Evolutionary conservation across 2,797 vertebrate species (phyloP), one percentile per base, ranked within the genome.

Genomic region (Danio aesculapii): DNA sequence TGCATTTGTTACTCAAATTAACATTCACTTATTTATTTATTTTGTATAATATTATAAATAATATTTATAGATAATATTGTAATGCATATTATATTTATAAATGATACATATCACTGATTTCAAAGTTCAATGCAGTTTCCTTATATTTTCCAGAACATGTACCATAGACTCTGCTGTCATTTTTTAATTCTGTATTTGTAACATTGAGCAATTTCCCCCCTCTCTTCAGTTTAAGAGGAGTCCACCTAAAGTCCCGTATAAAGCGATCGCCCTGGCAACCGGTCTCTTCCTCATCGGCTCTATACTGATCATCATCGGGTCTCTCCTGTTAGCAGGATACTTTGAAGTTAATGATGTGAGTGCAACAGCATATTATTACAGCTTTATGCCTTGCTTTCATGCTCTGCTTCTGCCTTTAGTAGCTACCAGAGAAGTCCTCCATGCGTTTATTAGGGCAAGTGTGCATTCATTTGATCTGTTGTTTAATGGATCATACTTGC

Each of bases 201-300:
- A 57, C 66, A 59, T 50, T 75, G 9, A 57, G 13, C 14, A 21
- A 11, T 70, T 13, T 30, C 30, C 30, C 46, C 46, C 67, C 47
- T 13, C 50, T 46, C 63, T 61, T 46, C 52, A 99, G 98, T 99
- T 99, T 90, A 99, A 99, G 93, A 97, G 88, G 90, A 97, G 95
- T 82, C 97, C 97, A 14, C 97, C 98, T 30, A 98, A 97, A 91
- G 95, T 99, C 77, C 98, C 98, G 0, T 99, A 99, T 90, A 99
- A 99, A 93, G 98, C 98, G 17, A 99, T 99, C 0, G 95, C 96
- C 0, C 90, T 99, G 21, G 98, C 98, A 8, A 89, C 94, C 0
- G 93, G 97, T 81, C 96, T 99, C 83, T 99, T 99, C 90, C 82
- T 98, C 86, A 97, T 99, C 0, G 98, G 98, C 81, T 94, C 97